Percentiles rank a stretch among this genome's conserved stretches.
These are phyloP conservation scores for Ceratosolen fusciceps DNA, from an alignment of 1,140 invertebrate species.

Conservation along the genomic window DNA sequence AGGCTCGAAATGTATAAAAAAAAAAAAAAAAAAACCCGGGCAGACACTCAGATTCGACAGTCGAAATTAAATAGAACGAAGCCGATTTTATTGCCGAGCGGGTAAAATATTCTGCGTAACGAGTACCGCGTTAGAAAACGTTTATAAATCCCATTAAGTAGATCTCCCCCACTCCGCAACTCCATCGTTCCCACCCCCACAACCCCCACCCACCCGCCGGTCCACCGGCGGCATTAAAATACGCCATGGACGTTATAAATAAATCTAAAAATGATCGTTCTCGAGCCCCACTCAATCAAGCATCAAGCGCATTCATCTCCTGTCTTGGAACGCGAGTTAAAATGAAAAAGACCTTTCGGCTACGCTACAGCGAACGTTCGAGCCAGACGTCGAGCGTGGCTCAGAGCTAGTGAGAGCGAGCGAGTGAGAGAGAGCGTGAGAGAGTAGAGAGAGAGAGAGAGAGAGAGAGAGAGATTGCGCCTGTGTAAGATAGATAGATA, in stretches of 20 bases:
- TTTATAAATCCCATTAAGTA: conserved; percentile 7
- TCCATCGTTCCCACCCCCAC: too few species aligned
- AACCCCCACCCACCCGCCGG: too few species aligned
- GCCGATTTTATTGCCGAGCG: conserved; percentile 3
- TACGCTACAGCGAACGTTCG: background rate
- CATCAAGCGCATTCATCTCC: conserved; percentile 17
- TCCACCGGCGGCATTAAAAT: conserved; percentile 24
- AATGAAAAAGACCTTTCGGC: conserved; percentile 13
- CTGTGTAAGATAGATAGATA: too few species aligned
- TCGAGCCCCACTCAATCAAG: conserved; percentile 13
- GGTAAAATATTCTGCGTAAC: conserved; percentile 11
- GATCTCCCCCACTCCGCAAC: too few species aligned
- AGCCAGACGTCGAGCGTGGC: background rate
- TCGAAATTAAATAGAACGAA: conserved; percentile 19
- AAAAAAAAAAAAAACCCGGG: too few species aligned
- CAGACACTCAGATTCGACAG: background rate
- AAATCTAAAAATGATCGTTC: conserved; percentile 1
- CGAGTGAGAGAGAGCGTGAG: background rate
- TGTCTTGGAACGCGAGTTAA: conserved; percentile 8
- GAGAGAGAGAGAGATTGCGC: conserved; percentile 5
- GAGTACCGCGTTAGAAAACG: background rate
- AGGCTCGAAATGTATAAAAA: background rate
- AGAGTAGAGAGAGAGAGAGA: background rate
- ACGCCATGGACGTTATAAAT: conserved; percentile 10
- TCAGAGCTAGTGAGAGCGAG: background rate